These are phyloP conservation scores for Gallirallus australis DNA, from an alignment of 2,797 vertebrate genomes.

Conservation along the genomic window DNA sequence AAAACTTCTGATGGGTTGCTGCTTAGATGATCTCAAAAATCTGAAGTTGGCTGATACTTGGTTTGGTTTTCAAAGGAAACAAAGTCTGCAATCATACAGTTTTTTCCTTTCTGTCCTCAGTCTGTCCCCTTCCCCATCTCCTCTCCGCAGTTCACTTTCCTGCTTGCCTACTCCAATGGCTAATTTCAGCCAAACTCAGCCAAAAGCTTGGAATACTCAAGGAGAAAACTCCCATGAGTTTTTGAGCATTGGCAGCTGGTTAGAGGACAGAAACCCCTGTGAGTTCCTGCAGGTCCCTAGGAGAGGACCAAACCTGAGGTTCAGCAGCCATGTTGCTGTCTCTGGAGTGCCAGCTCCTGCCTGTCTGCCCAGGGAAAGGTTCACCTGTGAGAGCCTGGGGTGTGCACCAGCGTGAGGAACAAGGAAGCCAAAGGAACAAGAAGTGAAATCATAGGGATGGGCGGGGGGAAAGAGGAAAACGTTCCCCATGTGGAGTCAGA, in stretches of 20 bases:
- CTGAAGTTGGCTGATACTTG: neutral
- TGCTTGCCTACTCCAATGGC: neutral
- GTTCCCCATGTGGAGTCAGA: neutral
- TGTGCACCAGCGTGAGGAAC: neutral
- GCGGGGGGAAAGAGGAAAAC: neutral
- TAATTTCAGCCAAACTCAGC: neutral
- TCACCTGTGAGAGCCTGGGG: fast-evolving
- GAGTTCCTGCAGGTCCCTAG: neutral
- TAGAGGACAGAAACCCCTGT: neutral
- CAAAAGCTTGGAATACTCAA: neutral
- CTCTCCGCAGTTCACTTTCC: neutral
- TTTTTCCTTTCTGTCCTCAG: neutral
- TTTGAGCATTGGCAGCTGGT: neutral
- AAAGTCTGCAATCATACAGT: neutral
- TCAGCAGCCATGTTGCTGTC: neutral
- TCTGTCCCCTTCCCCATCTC: neutral
- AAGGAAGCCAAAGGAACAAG: neutral
- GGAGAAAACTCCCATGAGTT: neutral
- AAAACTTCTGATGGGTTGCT: neutral
- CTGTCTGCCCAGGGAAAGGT: neutral
- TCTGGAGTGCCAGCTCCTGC: neutral
- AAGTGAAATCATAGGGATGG: neutral
- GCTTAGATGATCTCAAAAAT: neutral
- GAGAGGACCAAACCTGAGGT: neutral
- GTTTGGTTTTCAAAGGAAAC: neutral